These are phyloP conservation scores for Tipula unca DNA, from an alignment of 2,888 invertebrate species.

Conservation along the genomic window DNA sequence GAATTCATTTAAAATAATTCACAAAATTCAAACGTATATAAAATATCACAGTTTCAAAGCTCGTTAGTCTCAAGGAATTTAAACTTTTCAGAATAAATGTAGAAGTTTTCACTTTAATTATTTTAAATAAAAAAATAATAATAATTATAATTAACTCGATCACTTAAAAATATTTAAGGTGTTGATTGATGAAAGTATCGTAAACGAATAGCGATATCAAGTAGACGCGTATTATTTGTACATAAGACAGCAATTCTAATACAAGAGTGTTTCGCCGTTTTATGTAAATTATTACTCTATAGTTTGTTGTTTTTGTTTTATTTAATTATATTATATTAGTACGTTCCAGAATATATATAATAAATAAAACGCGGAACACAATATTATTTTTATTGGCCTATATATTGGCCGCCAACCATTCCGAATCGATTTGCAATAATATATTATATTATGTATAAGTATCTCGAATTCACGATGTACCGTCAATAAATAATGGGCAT, in stretches of 20 bases:
- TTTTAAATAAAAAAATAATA: background rate
- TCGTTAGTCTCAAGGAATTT: conserved; percentile 9
- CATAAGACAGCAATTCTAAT: background rate
- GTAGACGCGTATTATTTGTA: background rate
- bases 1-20: background rate
- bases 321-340: background rate
- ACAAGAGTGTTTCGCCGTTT: background rate
- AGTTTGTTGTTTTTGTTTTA: background rate
- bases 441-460: background rate
- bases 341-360: background rate
- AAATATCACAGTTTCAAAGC: conserved; percentile 1
- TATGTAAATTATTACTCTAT: background rate
- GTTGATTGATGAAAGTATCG: background rate
- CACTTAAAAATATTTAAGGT: background rate
- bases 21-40: background rate
- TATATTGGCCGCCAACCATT: background rate
- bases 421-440: background rate
- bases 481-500: background rate
- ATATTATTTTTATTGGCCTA: background rate
- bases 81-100: background rate
- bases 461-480: background rate
- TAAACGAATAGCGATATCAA: background rate
- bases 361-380: background rate
- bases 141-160: background rate
- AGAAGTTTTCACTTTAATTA: background rate